A percentile compares a stretch with the other conserved stretches of the same genome.
Conservation (phyloP, 2,888 invertebrate species). For the Drosophila suboccidentalis region DNA sequence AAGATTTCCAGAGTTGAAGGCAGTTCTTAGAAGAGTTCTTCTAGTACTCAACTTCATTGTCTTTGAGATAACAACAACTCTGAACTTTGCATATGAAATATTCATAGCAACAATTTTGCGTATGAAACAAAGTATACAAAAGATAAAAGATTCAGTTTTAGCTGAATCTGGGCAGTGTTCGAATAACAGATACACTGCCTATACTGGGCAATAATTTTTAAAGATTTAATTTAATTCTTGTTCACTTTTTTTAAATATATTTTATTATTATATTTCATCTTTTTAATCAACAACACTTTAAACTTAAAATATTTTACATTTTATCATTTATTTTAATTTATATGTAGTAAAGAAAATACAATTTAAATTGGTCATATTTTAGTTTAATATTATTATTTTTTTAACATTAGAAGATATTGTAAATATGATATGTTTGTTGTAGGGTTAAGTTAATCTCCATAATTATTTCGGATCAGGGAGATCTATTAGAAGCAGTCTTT, state of each 20-base stretch:
- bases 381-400: neutral
- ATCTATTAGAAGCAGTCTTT: neutral
- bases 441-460: neutral
- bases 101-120: constrained; percentile 44
- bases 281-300: too few species aligned
- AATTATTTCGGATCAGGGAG: constrained; percentile 2
- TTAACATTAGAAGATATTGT: neutral
- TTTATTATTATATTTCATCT: too few species aligned
- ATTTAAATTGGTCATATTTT: too few species aligned
- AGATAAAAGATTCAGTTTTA: constrained; percentile 3
- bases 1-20: constrained; percentile 4
- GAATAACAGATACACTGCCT: constrained; percentile 10
- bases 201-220: neutral
- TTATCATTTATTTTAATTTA: too few species aligned
- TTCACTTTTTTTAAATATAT: too few species aligned
- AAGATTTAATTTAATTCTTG: neutral
- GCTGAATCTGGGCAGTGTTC: neutral
- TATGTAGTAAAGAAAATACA: neutral
- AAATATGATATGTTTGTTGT: neutral
- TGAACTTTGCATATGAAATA: constrained; percentile 24
- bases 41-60: neutral
- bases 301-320: too few species aligned
- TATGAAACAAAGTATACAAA: constrained; percentile 15
- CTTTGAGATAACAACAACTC: neutral
- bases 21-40: neutral